Evolutionary conservation across 2,888 invertebrate species (phyloP).

Genomic region (Heteropelma amictum): DNA sequence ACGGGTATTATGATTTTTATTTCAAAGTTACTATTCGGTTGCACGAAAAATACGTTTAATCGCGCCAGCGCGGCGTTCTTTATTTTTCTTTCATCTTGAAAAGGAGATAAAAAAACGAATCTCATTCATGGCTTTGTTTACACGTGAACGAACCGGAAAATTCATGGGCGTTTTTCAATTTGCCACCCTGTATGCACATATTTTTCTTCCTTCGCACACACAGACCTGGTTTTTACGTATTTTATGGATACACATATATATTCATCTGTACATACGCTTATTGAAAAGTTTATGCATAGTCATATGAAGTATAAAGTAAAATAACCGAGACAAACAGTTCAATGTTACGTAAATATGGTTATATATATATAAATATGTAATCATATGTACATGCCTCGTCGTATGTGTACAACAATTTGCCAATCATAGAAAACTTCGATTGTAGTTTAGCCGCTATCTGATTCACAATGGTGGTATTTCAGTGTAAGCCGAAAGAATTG

Average conservation of each 20-base stretch:
- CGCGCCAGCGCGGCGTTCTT: too few species aligned
- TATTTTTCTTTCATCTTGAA: too few species aligned
- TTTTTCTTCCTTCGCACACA: conserved; percentile 1
- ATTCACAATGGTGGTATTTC: conserved; percentile 54
- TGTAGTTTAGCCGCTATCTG: conserved; percentile 73
- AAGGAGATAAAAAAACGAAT: too few species aligned
- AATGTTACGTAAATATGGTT: neutral
- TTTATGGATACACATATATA: neutral
- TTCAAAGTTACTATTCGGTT: too few species aligned
- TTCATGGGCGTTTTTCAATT: too few species aligned
- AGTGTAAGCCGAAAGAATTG: conserved; percentile 18
- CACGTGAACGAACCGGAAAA: too few species aligned
- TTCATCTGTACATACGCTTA: neutral
- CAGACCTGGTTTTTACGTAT: neutral
- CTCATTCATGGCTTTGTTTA: too few species aligned
- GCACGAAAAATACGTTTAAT: too few species aligned
- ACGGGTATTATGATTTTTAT: too few species aligned
- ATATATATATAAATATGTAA: conserved; percentile 46
- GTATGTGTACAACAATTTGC: conserved; percentile 65
- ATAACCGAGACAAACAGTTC: neutral
- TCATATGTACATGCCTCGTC: too few species aligned
- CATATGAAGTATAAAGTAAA: neutral
- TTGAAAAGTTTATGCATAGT: neutral
- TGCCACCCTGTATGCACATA: neutral
- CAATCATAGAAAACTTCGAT: conserved; percentile 69